Evolutionary conservation across 2,888 invertebrate species (phyloP).

Genomic region (Gasteruption jaculator): DNA sequence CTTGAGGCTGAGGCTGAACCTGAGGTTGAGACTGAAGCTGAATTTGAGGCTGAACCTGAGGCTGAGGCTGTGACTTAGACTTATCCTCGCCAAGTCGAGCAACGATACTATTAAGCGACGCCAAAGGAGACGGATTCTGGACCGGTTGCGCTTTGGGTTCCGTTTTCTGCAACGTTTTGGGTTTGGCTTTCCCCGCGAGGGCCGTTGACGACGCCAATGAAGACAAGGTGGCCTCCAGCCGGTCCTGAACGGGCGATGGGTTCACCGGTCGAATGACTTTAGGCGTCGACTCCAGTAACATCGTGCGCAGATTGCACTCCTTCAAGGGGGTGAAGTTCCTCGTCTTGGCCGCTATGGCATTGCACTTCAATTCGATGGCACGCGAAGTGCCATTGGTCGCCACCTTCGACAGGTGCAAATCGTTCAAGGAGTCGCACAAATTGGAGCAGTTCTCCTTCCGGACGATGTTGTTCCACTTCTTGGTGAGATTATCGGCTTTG

Average conservation of each 20-base stretch:
- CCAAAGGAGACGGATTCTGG: too few relatives aligned
- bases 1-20: background rate
- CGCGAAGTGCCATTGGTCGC: slow-evolving; percentile 27
- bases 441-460: slow-evolving; percentile 27
- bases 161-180: slow-evolving; percentile 23
- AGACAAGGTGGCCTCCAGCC: slow-evolving; percentile 41
- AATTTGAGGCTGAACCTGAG: background rate
- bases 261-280: slow-evolving; percentile 36
- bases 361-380: slow-evolving; percentile 41
- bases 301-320: slow-evolving; percentile 35
- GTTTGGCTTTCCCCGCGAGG: slow-evolving; percentile 20
- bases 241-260: slow-evolving; percentile 41
- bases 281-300: slow-evolving; percentile 35
- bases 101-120: slow-evolving; percentile 45
- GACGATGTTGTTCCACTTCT: slow-evolving; percentile 33
- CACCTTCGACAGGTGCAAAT: slow-evolving; percentile 27
- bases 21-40: background rate
- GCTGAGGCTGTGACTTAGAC: background rate
- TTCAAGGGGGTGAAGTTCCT: slow-evolving; percentile 38
- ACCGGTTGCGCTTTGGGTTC: slow-evolving; percentile 27
- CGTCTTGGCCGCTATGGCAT: slow-evolving; percentile 36
- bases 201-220: slow-evolving; percentile 33
- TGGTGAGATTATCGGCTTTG: slow-evolving; percentile 30
- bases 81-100: slow-evolving; percentile 34
- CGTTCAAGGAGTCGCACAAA: slow-evolving; percentile 37